Conservation (phyloP, 2,888 invertebrate species). For the Boloria euphrosyne region DNA sequence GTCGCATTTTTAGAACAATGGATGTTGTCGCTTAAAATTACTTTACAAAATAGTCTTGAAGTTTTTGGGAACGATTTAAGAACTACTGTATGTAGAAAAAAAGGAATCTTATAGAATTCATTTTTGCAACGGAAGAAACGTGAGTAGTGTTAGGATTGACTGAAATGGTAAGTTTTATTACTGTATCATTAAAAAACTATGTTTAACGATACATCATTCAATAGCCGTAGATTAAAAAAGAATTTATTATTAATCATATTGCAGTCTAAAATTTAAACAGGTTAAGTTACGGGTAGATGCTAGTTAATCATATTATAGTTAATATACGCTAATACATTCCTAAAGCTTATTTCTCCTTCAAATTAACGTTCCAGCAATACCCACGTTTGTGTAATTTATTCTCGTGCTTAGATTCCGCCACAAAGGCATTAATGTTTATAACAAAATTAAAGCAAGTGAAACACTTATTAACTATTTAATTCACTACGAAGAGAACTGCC, state of each 20-base stretch:
- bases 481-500: conserved; percentile 32
- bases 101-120: background rate
- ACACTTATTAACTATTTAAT: conserved; percentile 42
- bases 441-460: conserved; percentile 36
- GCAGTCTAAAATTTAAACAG: too few relatives aligned
- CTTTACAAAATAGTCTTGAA: background rate
- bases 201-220: too few relatives aligned
- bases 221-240: too few relatives aligned
- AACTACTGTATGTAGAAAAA: background rate
- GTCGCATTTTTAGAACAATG: conserved; percentile 26
- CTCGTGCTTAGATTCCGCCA: conserved; percentile 6
- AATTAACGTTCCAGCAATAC: conserved; percentile 7
- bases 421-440: conserved; percentile 20
- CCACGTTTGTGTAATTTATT: conserved; percentile 2
- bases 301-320: too few relatives aligned
- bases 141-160: too few relatives aligned
- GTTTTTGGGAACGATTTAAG: conserved; percentile 1
- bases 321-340: background rate
- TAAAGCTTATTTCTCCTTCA: conserved; percentile 2
- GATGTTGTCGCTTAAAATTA: conserved; percentile 3
- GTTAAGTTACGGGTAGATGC: too few relatives aligned
- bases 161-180: too few relatives aligned
- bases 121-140: background rate
- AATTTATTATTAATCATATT: too few relatives aligned
- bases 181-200: too few relatives aligned